A percentile compares a stretch with the other conserved stretches of the same genome.
phyloP scores from a whole-genome alignment of 2,888 invertebrate genomes.

The Drosophila prostipennis region DNA sequence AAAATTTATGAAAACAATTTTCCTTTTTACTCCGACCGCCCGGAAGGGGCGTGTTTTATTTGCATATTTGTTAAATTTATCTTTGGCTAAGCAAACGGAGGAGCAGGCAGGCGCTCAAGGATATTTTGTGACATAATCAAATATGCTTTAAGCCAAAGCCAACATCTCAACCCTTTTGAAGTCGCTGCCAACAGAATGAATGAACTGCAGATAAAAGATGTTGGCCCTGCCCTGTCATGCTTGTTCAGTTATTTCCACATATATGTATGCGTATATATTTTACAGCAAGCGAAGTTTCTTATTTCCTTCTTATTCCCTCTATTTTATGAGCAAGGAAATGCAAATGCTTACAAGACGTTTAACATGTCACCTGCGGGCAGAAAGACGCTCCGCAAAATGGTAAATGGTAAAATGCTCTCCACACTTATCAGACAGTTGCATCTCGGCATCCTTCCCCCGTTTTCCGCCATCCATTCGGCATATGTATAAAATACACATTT shows the following conservation, averaged over 20 bases:
- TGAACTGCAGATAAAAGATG: conserved; percentile 63
- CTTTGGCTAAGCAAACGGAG: conserved; percentile 58
- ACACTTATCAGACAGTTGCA: conserved; percentile 77
- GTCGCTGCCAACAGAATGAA: conserved; percentile 52
- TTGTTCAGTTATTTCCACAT: conserved; percentile 63
- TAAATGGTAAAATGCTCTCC: conserved; percentile 63
- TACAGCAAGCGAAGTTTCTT: conserved; percentile 25
- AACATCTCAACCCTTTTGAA: conserved; percentile 67
- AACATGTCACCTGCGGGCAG: conserved; percentile 79
- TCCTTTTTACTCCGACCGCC: conserved; percentile 17
- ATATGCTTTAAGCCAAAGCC: conserved; percentile 74
- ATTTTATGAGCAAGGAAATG: conserved; percentile 51
- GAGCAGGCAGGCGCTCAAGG: conserved; percentile 29
- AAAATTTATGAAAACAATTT: conserved; percentile 58
- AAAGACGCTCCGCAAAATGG: conserved; percentile 57
- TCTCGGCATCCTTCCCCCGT: conserved; percentile 39
- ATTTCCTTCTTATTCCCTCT: conserved; percentile 38
- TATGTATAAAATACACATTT: conserved; percentile 71
- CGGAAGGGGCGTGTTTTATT: conserved; percentile 48
- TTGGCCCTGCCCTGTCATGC: conserved; percentile 39
- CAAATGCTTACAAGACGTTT: conserved; percentile 78
- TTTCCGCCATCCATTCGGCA: conserved; percentile 9
- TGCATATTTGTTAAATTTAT: conserved; percentile 79
- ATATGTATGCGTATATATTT: conserved; percentile 27
- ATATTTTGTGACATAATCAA: conserved; percentile 77